A percentile compares a stretch with the other conserved stretches of the same genome.
Evolutionary conservation across 2,888 invertebrate genomes (phyloP).

Genomic region (Cyclophora albipunctata): DNA sequence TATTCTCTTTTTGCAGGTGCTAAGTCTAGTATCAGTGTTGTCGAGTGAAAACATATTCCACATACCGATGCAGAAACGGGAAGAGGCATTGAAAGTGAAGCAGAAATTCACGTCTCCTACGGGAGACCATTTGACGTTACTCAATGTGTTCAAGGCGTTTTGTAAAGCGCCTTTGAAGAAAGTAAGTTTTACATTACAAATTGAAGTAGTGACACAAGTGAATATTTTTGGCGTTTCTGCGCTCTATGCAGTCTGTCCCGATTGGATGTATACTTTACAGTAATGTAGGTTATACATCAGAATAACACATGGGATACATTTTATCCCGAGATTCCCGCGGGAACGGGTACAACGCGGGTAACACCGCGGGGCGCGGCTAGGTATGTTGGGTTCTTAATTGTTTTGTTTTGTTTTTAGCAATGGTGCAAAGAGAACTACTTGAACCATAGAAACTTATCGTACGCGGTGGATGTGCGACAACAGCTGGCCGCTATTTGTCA

Average conservation of each 20-base stretch:
- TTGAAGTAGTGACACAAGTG: too few species aligned
- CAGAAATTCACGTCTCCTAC: constrained; percentile 88
- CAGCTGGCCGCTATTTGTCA: constrained; percentile 85
- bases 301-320: too few species aligned
- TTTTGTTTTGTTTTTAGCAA: constrained; percentile 55
- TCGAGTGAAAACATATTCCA: constrained; percentile 92
- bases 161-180: constrained; percentile 81
- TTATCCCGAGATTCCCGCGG: too few species aligned
- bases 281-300: background rate
- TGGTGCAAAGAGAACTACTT: constrained; percentile 95
- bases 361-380: too few species aligned
- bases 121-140: constrained; percentile 93
- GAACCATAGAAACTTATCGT: constrained; percentile 86
- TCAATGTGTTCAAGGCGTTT: constrained; percentile 91
- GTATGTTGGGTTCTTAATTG: background rate
- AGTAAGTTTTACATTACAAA: constrained; percentile 54
- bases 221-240: background rate
- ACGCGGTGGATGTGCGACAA: constrained; percentile 85
- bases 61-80: constrained; percentile 82
- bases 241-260: background rate
- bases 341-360: too few species aligned
- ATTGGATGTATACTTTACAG: background rate
- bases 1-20: constrained; percentile 59
- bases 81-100: constrained; percentile 82
- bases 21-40: constrained; percentile 90